A percentile compares a stretch with the other conserved stretches of the same genome.
Conservation (phyloP, 2,888 invertebrate species). For the Germaria angustata region DNA sequence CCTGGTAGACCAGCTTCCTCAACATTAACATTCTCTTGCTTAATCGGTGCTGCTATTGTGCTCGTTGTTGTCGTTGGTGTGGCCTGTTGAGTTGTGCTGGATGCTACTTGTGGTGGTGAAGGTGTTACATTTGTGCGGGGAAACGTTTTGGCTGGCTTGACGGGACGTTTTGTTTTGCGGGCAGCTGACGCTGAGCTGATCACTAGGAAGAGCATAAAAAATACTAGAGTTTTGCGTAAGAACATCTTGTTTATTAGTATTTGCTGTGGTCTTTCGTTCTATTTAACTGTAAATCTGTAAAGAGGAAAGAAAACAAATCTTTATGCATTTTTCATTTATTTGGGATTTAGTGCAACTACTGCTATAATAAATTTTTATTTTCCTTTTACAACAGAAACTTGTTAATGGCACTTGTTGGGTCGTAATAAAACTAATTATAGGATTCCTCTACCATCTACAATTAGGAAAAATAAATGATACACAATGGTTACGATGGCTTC, state of each 20-base stretch:
- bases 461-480: too few species aligned
- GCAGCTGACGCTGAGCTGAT: conserved; percentile 77
- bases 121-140: conserved; percentile 78
- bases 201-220: conserved; percentile 76
- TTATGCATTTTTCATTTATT: neutral
- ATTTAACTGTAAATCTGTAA: conserved; percentile 8
- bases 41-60: conserved; percentile 42
- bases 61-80: conserved; percentile 59
- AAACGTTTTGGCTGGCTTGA: conserved; percentile 78
- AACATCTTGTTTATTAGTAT: conserved; percentile 73
- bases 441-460: too few species aligned
- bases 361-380: neutral
- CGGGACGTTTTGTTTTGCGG: conserved; percentile 78
- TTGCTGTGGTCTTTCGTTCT: conserved; percentile 1
- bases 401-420: neutral
- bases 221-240: conserved; percentile 76
- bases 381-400: neutral
- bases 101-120: conserved; percentile 69
- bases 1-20: conserved; percentile 70
- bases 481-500: too few species aligned
- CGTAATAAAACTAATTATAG: too few species aligned
- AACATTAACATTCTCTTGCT: conserved; percentile 65
- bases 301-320: neutral
- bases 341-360: neutral
- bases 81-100: conserved; percentile 42